Evolutionary conservation across 1,140 invertebrate genomes (phyloP).

Genomic region (Trichonephila clavata): DNA sequence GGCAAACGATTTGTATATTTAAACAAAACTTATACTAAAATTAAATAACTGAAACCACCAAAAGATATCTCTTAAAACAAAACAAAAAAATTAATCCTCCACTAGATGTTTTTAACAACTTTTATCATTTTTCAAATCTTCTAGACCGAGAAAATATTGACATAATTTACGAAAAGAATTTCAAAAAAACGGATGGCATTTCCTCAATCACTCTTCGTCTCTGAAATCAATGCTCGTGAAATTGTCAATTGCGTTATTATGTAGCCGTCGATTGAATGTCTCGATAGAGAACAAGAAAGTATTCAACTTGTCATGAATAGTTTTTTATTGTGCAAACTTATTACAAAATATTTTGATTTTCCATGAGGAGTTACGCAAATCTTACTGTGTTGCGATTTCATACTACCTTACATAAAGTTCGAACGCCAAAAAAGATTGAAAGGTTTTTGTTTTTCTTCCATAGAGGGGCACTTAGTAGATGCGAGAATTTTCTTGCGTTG

Average conservation of each 20-base stretch:
- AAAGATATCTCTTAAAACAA: too few relatives aligned
- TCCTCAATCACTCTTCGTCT: not conserved
- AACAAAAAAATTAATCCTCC: too few relatives aligned
- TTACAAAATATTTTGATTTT: constrained; percentile 17
- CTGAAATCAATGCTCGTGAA: not conserved
- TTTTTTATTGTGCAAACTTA: not conserved
- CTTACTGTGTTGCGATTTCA: not conserved
- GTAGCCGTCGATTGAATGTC: not conserved
- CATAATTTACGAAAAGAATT: not conserved
- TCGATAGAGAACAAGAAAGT: not conserved
- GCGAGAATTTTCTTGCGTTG: too few relatives aligned
- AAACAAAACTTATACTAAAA: too few relatives aligned
- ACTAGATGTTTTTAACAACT: too few relatives aligned
- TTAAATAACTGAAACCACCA: too few relatives aligned
- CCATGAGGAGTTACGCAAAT: not conserved
- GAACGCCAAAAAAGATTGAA: not conserved
- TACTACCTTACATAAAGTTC: not conserved
- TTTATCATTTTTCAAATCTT: not conserved
- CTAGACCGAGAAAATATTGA: not conserved
- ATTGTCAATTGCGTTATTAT: constrained; percentile 1
- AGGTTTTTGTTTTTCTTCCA: not conserved
- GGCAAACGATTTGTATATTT: too few relatives aligned
- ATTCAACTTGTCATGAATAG: not conserved
- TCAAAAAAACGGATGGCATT: not conserved
- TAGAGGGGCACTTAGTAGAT: not conserved